Conservation (phyloP, 2,113 vertebrate species). For the Semnornis frantzii region DNA sequence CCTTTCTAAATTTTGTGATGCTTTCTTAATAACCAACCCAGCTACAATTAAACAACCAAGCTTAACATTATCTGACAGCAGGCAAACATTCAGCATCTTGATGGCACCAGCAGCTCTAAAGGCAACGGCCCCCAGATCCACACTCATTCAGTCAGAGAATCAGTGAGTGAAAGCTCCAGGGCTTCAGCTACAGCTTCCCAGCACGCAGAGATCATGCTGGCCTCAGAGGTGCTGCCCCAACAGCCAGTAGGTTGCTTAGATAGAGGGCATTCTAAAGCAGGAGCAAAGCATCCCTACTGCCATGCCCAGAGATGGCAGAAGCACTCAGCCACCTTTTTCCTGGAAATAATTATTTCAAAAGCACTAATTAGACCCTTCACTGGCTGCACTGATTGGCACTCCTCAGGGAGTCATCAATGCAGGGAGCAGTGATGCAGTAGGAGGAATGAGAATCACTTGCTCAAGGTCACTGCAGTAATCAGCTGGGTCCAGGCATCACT, state of each 20-base stretch:
- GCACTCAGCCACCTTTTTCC: no score
- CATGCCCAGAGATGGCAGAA: accelerated
- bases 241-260: not conserved
- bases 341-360: not conserved
- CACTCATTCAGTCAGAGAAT: accelerated
- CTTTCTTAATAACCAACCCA: not conserved
- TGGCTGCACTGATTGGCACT: accelerated
- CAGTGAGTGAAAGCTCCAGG: accelerated
- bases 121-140: no score
- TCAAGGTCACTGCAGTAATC: not conserved
- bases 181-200: not conserved
- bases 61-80: accelerated
- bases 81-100: accelerated
- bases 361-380: not conserved
- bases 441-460: not conserved
- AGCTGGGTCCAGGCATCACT: not conserved
- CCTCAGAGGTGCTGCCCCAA: not conserved
- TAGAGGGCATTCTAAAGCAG: not conserved
- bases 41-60: not conserved
- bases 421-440: not conserved
- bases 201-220: accelerated
- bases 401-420: not conserved
- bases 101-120: no score
- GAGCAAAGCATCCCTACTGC: not conserved
- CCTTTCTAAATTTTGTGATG: not conserved